Evolutionary conservation across 1,140 invertebrate genomes (phyloP), one percentile per base, ranked within the genome.

Genomic region (Lasaia peninsularis): DNA sequence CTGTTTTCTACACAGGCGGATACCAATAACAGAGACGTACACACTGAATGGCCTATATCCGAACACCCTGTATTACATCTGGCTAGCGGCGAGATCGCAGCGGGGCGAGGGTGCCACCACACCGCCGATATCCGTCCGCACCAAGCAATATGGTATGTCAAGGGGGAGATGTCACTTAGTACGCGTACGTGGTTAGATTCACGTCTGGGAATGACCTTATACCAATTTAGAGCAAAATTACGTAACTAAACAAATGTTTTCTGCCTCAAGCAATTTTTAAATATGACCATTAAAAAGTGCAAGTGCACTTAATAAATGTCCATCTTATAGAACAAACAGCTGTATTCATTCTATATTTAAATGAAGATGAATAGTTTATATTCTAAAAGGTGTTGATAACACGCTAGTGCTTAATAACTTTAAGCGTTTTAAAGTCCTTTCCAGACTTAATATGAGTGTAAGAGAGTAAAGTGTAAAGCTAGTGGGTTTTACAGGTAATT

Each of bases 101-200:
- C 91, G 95, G 32, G 98, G 98, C 2, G 97, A 99, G 85, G 98
- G 98, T 9, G 97, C 98, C 3, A 95, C 96, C 20, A 98, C 97
- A 4, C 95, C 97, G n/a, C 96, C 96, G 0, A 95, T 98, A 67
- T 95, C 96, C 56, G 96, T 98, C 48, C 93, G 96, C 86, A 99
- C 98, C 28, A 97, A 98, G 83, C 96, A 97, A 93, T 98, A 97
- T 92, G 96, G 98, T 99, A 96, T 96, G 96, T 92, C 35, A 18
- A 16, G 28, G 20, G 24, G 20, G 14, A 6, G 16, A 44, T 9
- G 10, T 18, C 53, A 50, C 20, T 9, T 14, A 32, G 24, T 40
- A 40, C 32, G 56, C 31, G 51, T 53, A 40, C 7, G 21, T 58
- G 61, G 21, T 10, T 34, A 55, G 21, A 24, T 10, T 50, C 44